A percentile compares a stretch with the other conserved stretches of the same genome.
Evolutionary conservation across 1,140 invertebrate species (phyloP).

Genomic region (Lepidurus packardi): DNA sequence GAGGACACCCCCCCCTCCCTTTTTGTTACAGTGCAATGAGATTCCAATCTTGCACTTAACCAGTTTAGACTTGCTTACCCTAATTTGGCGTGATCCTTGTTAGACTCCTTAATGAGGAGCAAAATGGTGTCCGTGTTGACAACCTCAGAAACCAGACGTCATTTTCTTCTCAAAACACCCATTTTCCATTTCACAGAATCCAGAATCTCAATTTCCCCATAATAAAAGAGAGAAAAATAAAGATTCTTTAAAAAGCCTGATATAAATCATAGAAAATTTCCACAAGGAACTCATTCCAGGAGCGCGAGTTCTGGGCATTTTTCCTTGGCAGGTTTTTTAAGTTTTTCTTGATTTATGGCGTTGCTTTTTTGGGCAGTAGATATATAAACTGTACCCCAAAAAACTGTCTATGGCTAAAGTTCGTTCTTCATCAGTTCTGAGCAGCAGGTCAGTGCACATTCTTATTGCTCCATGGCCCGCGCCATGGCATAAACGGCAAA

Average conservation of each 20-base stretch:
- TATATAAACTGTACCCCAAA: too few relatives aligned
- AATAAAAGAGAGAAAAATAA: neutral
- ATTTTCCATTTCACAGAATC: neutral
- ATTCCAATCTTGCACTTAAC: neutral
- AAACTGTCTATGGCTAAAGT: neutral
- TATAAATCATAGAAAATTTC: neutral
- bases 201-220: neutral
- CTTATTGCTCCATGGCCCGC: neutral
- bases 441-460: neutral
- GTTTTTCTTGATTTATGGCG: too few relatives aligned
- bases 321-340: too few relatives aligned
- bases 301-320: too few relatives aligned
- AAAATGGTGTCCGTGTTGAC: neutral
- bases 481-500: neutral
- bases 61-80: neutral
- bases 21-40: neutral
- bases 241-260: neutral
- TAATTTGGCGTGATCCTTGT: constrained; percentile 5
- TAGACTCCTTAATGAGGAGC: neutral
- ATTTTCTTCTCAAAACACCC: neutral
- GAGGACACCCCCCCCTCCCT: neutral
- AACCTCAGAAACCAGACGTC: neutral
- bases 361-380: too few relatives aligned
- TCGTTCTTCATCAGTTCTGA: neutral
- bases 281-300: too few relatives aligned